These are phyloP conservation scores for Cyphomyrmex costatus DNA, from an alignment of 1,140 invertebrate species.

Conservation along the genomic window DNA sequence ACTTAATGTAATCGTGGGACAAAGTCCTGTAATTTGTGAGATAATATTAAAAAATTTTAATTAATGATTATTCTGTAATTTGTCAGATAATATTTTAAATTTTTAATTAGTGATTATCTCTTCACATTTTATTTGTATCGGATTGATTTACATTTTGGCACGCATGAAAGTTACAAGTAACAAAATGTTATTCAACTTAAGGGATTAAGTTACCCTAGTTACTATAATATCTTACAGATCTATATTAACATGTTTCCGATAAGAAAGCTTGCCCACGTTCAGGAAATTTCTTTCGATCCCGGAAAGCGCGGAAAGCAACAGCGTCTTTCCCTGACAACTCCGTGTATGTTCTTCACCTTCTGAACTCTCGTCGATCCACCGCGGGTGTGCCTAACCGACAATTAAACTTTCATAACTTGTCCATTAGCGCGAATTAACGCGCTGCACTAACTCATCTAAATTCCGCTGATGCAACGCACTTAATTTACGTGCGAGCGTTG, in stretches of 20 bases:
- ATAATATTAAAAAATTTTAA: no score
- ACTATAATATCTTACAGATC: no score
- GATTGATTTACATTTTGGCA: no score
- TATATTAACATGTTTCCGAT: background rate
- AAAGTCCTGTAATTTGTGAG: no score
- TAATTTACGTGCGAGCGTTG: constrained; percentile 74
- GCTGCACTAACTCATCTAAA: constrained; percentile 74
- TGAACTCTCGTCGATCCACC: constrained; percentile 10
- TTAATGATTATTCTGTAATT: no score
- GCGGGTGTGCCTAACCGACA: constrained; percentile 70
- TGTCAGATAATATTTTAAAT: no score
- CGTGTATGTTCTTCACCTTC: background rate
- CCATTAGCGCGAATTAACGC: constrained; percentile 78
- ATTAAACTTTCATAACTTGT: constrained; percentile 80
- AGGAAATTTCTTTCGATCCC: background rate
- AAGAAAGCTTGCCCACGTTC: background rate
- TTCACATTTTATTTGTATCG: no score
- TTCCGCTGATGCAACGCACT: constrained; percentile 76
- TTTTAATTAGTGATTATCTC: no score
- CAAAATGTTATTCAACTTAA: no score
- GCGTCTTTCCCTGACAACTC: constrained; percentile 38
- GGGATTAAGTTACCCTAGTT: no score
- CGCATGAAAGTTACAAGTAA: no score
- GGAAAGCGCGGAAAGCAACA: constrained; percentile 18
- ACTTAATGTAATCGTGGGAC: no score